A percentile compares a stretch with the other conserved stretches of the same genome.
Conservation (phyloP, 2,113 vertebrate genomes). For the Seriola quinqueradiata region DNA sequence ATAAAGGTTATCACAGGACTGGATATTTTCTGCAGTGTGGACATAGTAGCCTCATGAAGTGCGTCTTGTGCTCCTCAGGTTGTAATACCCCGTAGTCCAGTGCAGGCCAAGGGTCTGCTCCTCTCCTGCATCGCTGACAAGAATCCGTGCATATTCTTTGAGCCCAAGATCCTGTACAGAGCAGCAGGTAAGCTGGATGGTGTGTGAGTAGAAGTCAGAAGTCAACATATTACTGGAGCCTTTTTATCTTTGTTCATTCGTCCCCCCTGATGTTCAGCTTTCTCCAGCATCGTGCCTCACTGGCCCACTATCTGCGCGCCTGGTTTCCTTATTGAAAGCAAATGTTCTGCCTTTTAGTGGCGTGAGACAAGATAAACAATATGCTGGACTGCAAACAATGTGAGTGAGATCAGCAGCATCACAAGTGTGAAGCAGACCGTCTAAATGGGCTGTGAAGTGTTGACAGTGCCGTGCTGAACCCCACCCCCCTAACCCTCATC, state of each 20-base stretch:
- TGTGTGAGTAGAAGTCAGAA: not conserved
- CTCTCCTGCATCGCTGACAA: conserved; percentile 95
- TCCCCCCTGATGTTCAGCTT: not conserved
- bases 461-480: conserved; percentile 24
- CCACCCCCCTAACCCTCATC: not conserved
- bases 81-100: conserved; percentile 94
- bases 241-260: not conserved
- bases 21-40: not conserved
- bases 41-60: not conserved
- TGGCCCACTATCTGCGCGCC: not conserved
- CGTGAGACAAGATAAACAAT: conserved; percentile 42
- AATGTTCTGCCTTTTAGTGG: conserved; percentile 45
- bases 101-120: conserved; percentile 96
- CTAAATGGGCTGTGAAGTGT: conserved; percentile 58
- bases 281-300: not conserved
- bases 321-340: conserved; percentile 43
- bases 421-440: conserved; percentile 40
- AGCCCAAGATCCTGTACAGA: conserved; percentile 99
- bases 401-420: conserved; percentile 41
- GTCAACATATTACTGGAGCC: not conserved
- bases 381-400: conserved; percentile 38
- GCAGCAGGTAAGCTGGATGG: conserved; percentile 91
- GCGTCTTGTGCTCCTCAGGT: conserved; percentile 82
- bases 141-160: conserved; percentile 99
- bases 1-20: no score